A percentile compares a stretch with the other conserved stretches of the same genome.
Conservation (phyloP, 1,140 invertebrate species). For the Chironomus striatipennis region DNA sequence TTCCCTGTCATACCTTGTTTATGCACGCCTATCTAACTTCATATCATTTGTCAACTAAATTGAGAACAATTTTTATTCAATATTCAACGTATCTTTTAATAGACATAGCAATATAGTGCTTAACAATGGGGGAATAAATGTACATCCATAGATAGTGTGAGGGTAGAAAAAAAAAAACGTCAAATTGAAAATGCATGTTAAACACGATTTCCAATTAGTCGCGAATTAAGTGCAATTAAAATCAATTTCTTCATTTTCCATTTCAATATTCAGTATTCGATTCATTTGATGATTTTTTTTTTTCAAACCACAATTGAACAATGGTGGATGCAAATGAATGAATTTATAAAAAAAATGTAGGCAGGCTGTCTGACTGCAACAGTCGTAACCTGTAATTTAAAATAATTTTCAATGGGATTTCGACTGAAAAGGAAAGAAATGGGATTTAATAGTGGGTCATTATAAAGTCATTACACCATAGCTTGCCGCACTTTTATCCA, state of each 20-base stretch:
- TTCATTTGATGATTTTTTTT: constrained; percentile 1
- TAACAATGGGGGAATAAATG: too few species aligned
- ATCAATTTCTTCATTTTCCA: constrained; percentile 10
- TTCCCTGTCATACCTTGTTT: too few species aligned
- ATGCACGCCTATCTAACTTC: too few species aligned
- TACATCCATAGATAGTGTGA: too few species aligned
- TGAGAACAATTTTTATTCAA: too few species aligned
- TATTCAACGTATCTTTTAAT: too few species aligned
- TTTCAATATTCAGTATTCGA: neutral
- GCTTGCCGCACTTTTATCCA: neutral
- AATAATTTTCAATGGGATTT: neutral
- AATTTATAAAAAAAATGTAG: too few species aligned
- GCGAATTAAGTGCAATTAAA: constrained; percentile 23
- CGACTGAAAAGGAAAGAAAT: neutral
- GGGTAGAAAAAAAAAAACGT: too few species aligned
- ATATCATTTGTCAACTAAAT: too few species aligned
- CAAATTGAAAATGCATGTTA: neutral
- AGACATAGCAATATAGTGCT: too few species aligned
- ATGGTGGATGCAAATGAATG: neutral
- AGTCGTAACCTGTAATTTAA: neutral
- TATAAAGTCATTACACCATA: constrained; percentile 19
- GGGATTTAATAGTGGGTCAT: constrained; percentile 15
- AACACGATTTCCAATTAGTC: constrained; percentile 23
- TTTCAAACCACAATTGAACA: neutral
- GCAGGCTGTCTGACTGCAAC: too few species aligned